Evolutionary conservation across 2,113 vertebrate species (phyloP).

Genomic region (Glareola pratincola): DNA sequence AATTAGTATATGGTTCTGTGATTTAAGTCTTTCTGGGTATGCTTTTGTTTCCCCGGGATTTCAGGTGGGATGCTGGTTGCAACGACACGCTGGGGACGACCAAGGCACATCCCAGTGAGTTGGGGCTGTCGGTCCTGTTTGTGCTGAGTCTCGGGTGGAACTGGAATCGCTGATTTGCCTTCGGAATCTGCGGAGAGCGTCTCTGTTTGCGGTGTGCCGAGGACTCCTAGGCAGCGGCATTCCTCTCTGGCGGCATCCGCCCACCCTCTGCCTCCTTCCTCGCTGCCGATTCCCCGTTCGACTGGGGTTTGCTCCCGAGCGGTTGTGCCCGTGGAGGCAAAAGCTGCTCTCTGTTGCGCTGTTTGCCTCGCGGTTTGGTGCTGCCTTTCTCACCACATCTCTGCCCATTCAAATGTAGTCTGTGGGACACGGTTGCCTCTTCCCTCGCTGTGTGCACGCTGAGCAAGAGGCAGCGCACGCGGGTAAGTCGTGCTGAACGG

Average conservation of each 20-base stretch:
- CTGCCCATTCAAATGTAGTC: neutral
- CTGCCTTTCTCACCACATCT: neutral
- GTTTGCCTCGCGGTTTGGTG: neutral
- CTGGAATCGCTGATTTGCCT: neutral
- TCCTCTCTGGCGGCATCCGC: neutral
- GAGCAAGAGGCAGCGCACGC: accelerated
- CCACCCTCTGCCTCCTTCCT: neutral
- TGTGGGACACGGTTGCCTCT: neutral
- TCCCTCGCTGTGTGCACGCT: accelerated
- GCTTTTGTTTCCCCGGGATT: constrained; percentile 1
- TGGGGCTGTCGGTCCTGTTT: neutral
- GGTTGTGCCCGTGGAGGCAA: neutral
- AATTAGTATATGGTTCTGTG: constrained; percentile 3
- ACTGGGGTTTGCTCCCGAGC: neutral
- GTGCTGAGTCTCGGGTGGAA: neutral
- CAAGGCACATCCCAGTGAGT: neutral
- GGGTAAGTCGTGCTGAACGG: neutral
- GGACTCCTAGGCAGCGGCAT: neutral
- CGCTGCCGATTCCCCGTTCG: accelerated
- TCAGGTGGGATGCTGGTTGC: neutral
- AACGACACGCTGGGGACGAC: neutral
- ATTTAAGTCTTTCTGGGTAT: neutral
- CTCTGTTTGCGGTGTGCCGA: neutral
- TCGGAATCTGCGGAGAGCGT: neutral
- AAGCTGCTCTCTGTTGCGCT: neutral